A percentile compares a stretch with the other conserved stretches of the same genome.
phyloP scores from a whole-genome alignment of 2,888 invertebrate species.

The Tricholauxania praeusta region DNA sequence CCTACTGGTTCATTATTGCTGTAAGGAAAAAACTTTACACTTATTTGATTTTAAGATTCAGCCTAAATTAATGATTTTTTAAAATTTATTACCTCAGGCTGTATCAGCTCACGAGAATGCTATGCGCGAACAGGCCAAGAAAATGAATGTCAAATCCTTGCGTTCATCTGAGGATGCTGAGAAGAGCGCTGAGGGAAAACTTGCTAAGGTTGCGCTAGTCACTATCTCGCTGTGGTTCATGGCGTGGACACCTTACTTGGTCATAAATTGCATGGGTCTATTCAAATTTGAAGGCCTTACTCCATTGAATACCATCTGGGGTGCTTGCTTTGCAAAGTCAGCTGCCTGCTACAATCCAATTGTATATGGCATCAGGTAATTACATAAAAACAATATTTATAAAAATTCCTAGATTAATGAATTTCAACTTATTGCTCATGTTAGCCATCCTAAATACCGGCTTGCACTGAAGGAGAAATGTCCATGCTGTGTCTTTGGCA shows the following conservation, averaged over 20 bases:
- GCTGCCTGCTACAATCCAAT: slow-evolving; percentile 92
- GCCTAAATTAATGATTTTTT: background rate
- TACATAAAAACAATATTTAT: background rate
- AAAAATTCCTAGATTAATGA: background rate
- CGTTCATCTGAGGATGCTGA: slow-evolving; percentile 82
- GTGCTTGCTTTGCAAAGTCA: slow-evolving; percentile 91
- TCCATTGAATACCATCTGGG: slow-evolving; percentile 88
- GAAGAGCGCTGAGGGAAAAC: slow-evolving; percentile 87
- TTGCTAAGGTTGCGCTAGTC: slow-evolving; percentile 91
- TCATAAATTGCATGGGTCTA: slow-evolving; percentile 85
- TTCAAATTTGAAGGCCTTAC: slow-evolving; percentile 80
- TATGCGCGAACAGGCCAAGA: slow-evolving; percentile 92
- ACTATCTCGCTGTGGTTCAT: slow-evolving; percentile 92
- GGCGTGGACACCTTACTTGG: slow-evolving; percentile 92
- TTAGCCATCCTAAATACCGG: slow-evolving; percentile 74
- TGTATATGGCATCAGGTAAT: slow-evolving; percentile 88
- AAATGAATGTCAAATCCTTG: slow-evolving; percentile 92
- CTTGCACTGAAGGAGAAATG: slow-evolving; percentile 73
- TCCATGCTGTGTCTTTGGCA: slow-evolving; percentile 70
- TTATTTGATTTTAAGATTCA: background rate
- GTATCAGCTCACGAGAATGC: slow-evolving; percentile 86
- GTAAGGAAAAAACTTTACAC: slow-evolving; percentile 65
- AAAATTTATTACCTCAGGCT: slow-evolving; percentile 70
- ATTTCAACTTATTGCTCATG: background rate
- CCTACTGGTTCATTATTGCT: slow-evolving; percentile 89